These are phyloP conservation scores for Agrilus biguttatus DNA, from an alignment of 2,888 invertebrate species.

Conservation along the genomic window DNA sequence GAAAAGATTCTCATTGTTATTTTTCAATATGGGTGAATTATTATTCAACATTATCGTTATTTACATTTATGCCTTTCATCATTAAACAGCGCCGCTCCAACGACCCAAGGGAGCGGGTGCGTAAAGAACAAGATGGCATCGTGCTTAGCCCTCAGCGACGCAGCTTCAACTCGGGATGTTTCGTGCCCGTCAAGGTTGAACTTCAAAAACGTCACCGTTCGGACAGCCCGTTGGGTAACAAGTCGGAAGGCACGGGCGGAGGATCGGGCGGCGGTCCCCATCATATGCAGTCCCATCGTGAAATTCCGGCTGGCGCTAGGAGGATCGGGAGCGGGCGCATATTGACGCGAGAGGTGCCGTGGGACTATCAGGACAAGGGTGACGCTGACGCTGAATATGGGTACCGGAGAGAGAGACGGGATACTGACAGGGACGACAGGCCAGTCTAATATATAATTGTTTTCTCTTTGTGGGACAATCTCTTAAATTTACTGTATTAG, in stretches of 20 bases:
- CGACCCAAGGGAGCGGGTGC: slow-evolving; percentile 62
- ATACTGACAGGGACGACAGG: slow-evolving; percentile 16
- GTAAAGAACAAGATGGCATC: slow-evolving; percentile 72
- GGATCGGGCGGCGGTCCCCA: slow-evolving; percentile 1
- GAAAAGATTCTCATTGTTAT: no score
- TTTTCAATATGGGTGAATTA: no score
- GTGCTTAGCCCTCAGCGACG: slow-evolving; percentile 75
- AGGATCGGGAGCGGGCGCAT: slow-evolving; percentile 82
- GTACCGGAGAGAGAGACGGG: slow-evolving; percentile 15
- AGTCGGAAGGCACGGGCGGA: slow-evolving; percentile 9
- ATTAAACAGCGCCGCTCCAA: slow-evolving; percentile 36
- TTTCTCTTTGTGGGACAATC: slow-evolving; percentile 4
- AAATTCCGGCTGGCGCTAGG: slow-evolving; percentile 28
- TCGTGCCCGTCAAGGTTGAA: slow-evolving; percentile 38
- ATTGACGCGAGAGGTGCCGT: slow-evolving; percentile 31
- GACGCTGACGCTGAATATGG: slow-evolving; percentile 15
- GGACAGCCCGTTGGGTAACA: slow-evolving; percentile 13
- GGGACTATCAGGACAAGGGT: slow-evolving; percentile 31
- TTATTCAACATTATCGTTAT: no score
- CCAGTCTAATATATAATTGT: slow-evolving; percentile 1
- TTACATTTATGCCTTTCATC: background rate
- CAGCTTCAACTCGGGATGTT: slow-evolving; percentile 78
- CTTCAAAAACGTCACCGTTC: slow-evolving; percentile 17
- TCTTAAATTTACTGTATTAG: no score
- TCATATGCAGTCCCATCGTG: slow-evolving; percentile 20